Base-by-base conservation (phyloP, 2,113 vertebrate genomes). In the Sula dactylatra region DNA sequence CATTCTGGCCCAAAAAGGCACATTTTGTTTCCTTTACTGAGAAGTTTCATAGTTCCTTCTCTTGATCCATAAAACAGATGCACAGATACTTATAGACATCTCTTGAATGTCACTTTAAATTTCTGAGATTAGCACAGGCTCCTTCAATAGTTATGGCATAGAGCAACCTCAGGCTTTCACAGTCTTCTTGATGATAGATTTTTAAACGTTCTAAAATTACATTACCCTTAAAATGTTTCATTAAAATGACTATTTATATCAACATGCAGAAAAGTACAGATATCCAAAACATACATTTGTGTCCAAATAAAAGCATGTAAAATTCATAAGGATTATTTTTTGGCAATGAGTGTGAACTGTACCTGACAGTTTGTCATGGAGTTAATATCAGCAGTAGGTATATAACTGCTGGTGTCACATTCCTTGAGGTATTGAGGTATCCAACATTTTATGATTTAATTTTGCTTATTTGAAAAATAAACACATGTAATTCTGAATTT, bases 311-410 rank as follows among this genome's bases (percentile, higher is more conserved):
- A 91, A 97, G 55, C 66, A 88, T 61, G 4, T 15, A 97, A 97
- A 98, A 97, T 97, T 97, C 71, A 94, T 96, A 96, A 96, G 76
- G 90, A 95, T 98, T 91, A 80, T 97, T 98, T 97, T 97, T 90
- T 91, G 42, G 77, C 79, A 95, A 89, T 89, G 50, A 95, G 58
- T 94, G 72, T 76, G 96, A 97, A 95, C 73, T 93, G 72, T 89
- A 88, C 34, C 78, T 97, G 77, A 94, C 90, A 96, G 47, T 96
- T 97, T 97, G 92, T 95, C 92, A 96, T 79, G 89, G 93, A 91
- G 86, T 89, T 96, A 97, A 88, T 94, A 97, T 94, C 87, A 95
- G 67, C 89, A 97, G 58, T 97, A 95, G 82, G 96, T 96, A 88
- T 61, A 91, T 95, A 93, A 96, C 88, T 97, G 71, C 73, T 97